Percentiles rank a stretch among this genome's conserved stretches.
These are phyloP conservation scores for Geopemphigus sp. DNA, from an alignment of 1,140 invertebrate species.

Conservation along the genomic window DNA sequence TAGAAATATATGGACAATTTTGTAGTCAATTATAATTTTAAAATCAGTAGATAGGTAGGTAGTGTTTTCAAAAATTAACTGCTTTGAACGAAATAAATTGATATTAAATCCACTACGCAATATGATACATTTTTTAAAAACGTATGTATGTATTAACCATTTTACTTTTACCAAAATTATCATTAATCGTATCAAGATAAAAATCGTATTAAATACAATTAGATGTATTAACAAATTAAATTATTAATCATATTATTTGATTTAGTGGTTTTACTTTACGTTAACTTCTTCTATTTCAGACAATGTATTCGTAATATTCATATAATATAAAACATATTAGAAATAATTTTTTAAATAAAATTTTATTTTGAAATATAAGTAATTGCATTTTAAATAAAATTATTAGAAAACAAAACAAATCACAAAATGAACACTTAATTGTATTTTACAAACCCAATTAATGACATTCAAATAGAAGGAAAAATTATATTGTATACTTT, in stretches of 20 bases:
- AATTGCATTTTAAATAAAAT: not conserved
- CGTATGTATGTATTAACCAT: no score
- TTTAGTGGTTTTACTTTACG: not conserved
- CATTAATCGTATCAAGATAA: not conserved
- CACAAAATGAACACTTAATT: not conserved
- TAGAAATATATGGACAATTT: not conserved
- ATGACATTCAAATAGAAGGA: not conserved
- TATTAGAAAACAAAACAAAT: not conserved
- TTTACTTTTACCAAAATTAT: not conserved
- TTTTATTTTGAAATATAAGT: no score
- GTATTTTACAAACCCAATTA: not conserved
- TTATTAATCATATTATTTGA: not conserved
- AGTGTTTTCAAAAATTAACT: no score
- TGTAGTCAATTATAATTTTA: not conserved
- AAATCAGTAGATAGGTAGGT: no score
- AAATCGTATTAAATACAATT: not conserved
- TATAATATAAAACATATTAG: no score
- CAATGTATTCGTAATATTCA: not conserved
- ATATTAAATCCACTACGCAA: not conserved
- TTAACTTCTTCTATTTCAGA: not conserved
- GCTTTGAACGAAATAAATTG: not conserved
- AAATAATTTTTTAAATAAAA: no score
- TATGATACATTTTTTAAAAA: not conserved
- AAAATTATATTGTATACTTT: not conserved
- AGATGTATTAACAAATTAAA: not conserved